Evolutionary conservation across 2,113 vertebrate species (phyloP), one percentile per base, ranked within the genome.

Genomic region (Scopus umbretta): DNA sequence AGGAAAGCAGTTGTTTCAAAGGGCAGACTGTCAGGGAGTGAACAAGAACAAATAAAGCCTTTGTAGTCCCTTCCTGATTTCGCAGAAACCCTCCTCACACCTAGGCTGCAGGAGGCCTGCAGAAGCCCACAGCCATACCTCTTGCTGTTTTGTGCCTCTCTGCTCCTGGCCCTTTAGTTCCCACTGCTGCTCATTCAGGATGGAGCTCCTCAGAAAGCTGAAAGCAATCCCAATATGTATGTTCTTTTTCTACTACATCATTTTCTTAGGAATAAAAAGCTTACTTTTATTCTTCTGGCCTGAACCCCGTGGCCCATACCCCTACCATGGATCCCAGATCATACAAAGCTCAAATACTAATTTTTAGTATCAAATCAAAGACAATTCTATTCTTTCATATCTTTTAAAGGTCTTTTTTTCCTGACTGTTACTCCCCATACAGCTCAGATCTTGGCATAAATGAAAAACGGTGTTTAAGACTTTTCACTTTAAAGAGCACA

Each of bases 281-380:
- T 49, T 71, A 26, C 5, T 53, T 78, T 32, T 59, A 3, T 63
- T 87, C 34, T 74, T 59, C 21, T 43, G 32, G 7, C 40, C 70
- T 73, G 62, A 91, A 59, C 22, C 7, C 53, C 34, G 20, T 20
- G 43, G 23, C 18, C n/a, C 23, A 56, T 80, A 36, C 4, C 16
- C 9, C 30, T 86, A 45, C 13, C 19, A 62, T 9, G 16, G 50
- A 62, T 47, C 16, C 34, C 21, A 75, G 68, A 83, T 58, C 53
- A 73, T 36, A 42, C 16, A 70, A 52, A 92, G 10, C 9, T 86
- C 34, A 68, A 61, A 58, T 40, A 27, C 62, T 76, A 83, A 83
- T 80, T 92, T 94, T 94, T 63, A 62, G 20, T 25, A 7, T 49
- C n/a, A 93, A 88, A 93, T 94, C 92, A 94, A 92, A 95, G 80